These are phyloP conservation scores for Crotalus helleri DNA, from an alignment of 2,113 vertebrate genomes.

Conservation along the genomic window DNA sequence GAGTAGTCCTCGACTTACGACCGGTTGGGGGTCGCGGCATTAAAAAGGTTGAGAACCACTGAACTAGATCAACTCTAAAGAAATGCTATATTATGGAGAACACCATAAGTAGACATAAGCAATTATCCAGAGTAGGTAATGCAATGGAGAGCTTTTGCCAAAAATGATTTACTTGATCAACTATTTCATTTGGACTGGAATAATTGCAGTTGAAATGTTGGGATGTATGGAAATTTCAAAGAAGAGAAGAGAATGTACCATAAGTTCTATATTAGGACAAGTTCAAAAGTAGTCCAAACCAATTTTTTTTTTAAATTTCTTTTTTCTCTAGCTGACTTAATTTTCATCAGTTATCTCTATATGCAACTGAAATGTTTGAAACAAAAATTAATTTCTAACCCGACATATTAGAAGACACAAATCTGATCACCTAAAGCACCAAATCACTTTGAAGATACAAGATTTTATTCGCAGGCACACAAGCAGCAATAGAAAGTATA, in stretches of 20 bases:
- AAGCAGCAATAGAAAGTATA: background rate
- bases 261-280: background rate
- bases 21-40: too few species aligned
- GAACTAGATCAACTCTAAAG: background rate
- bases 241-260: background rate
- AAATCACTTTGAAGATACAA: background rate
- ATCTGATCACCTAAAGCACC: too few species aligned
- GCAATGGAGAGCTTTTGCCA: background rate
- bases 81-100: background rate
- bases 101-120: background rate
- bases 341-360: background rate
- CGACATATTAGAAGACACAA: background rate
- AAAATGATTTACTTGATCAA: background rate
- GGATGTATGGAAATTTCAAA: background rate
- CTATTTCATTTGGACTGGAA: conserved; percentile 3
- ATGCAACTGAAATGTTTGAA: background rate
- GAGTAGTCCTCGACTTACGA: too few species aligned
- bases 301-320: background rate
- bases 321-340: background rate
- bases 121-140: background rate
- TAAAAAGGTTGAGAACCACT: too few species aligned
- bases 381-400: too few species aligned
- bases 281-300: background rate
- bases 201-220: conserved; percentile 3
- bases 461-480: background rate